Conservation (phyloP, 37 sponge, comb jelly and placozoan genomes). For the Beroe forskalii region DNA sequence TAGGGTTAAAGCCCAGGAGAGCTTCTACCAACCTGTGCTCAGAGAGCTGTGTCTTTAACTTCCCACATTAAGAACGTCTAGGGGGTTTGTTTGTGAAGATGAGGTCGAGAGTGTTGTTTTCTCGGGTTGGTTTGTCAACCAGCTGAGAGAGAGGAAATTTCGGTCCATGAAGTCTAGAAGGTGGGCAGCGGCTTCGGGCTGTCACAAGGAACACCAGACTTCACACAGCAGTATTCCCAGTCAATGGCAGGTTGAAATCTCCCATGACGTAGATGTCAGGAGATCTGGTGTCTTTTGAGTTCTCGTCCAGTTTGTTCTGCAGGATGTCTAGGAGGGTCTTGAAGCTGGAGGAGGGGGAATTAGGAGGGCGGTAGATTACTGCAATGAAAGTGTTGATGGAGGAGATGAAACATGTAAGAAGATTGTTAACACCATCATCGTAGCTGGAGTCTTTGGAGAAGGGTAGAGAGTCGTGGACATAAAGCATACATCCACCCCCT, state of each 20-base stretch:
- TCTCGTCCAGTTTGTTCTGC: background rate
- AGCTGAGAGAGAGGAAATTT: constrained; percentile 7
- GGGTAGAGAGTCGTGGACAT: background rate
- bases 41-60: background rate
- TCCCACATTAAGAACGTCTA: no score
- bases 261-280: constrained; percentile 1
- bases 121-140: background rate
- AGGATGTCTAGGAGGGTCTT: background rate
- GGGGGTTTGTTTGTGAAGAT: background rate
- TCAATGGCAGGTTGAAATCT: constrained; percentile 41
- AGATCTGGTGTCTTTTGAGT: background rate
- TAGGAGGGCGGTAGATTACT: background rate
- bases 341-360: background rate
- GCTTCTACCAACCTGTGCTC: background rate
- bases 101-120: background rate
- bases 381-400: background rate
- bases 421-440: background rate
- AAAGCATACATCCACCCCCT: background rate
- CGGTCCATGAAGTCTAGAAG: background rate
- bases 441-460: background rate
- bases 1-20: background rate
- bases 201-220: no score
- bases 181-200: background rate
- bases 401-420: background rate
- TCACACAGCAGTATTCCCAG: no score